phyloP scores from a whole-genome alignment of 1,140 invertebrate species.

The Drosophila cardini region DNA sequence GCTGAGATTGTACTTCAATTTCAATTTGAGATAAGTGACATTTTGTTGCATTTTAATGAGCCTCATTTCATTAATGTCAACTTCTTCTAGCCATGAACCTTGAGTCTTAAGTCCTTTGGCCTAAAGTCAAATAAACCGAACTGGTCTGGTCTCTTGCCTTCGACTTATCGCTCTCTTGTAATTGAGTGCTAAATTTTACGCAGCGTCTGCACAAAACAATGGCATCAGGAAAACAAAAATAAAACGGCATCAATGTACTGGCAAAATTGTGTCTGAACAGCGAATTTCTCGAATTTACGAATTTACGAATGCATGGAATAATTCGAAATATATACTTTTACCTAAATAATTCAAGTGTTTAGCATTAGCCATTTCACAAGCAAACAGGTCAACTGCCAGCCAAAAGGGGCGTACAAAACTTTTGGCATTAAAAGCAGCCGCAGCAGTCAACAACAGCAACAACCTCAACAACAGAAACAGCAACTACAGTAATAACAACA shows the following conservation, averaged over 20 bases:
- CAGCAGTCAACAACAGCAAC: constrained; percentile 29
- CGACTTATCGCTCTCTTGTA: constrained; percentile 68
- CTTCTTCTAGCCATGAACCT: constrained; percentile 30
- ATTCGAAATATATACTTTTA: constrained; percentile 37
- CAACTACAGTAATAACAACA: constrained; percentile 29
- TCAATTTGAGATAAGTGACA: constrained; percentile 83
- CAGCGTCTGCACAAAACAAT: constrained; percentile 57
- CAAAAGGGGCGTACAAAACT: constrained; percentile 65
- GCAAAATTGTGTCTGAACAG: constrained; percentile 63
- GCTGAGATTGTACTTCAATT: constrained; percentile 77
- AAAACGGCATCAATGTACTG: constrained; percentile 46
- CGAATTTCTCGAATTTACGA: constrained; percentile 80
- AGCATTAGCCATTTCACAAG: constrained; percentile 34
- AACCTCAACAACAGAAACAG: constrained; percentile 25
- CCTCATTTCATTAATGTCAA: constrained; percentile 63
- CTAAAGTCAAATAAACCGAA: not conserved
- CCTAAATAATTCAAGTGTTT: constrained; percentile 77
- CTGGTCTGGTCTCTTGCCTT: not conserved
- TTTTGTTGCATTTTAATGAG: constrained; percentile 84
- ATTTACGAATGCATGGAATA: constrained; percentile 83
- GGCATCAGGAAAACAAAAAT: constrained; percentile 22
- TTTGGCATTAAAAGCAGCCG: constrained; percentile 66
- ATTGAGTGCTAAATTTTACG: constrained; percentile 80
- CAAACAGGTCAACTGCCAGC: constrained; percentile 61
- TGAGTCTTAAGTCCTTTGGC: constrained; percentile 9